Conservation (phyloP, 2,113 vertebrate genomes). For the Cygnus atratus region DNA sequence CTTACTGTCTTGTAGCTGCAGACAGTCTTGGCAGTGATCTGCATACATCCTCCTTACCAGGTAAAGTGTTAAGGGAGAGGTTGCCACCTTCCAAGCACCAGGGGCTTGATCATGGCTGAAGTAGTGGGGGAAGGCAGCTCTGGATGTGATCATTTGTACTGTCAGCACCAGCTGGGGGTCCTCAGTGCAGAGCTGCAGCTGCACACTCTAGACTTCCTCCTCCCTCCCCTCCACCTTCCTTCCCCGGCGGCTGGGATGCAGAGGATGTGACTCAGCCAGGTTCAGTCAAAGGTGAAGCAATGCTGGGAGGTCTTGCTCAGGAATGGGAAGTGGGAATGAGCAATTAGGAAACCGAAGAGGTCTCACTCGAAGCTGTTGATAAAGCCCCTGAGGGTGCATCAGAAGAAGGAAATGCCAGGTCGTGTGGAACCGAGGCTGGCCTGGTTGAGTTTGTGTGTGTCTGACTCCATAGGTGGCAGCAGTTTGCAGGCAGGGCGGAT, state of each 20-base stretch:
- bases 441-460: not conserved
- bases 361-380: accelerated
- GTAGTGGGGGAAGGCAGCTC: not conserved
- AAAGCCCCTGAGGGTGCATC: not conserved
- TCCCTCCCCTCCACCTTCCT: not conserved
- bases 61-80: not conserved
- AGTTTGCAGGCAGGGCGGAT: not conserved
- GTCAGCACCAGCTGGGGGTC: not conserved
- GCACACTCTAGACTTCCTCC: not conserved
- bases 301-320: not conserved
- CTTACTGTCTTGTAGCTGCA: not conserved
- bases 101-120: not conserved
- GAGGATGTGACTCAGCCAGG: conserved; percentile 2
- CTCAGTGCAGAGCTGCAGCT: conserved; percentile 14
- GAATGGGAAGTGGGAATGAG: not conserved
- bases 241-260: not conserved
- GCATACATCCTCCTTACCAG: not conserved
- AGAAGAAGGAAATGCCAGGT: not conserved
- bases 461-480: not conserved
- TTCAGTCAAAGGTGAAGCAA: conserved; percentile 17
- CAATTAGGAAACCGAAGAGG: not conserved
- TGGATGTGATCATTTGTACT: not conserved
- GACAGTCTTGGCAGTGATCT: not conserved
- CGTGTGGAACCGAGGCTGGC: not conserved
- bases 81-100: not conserved